A percentile compares a stretch with the other conserved stretches of the same genome.
Conservation (phyloP, 2,888 invertebrate species). For the Limenitis camilla region DNA sequence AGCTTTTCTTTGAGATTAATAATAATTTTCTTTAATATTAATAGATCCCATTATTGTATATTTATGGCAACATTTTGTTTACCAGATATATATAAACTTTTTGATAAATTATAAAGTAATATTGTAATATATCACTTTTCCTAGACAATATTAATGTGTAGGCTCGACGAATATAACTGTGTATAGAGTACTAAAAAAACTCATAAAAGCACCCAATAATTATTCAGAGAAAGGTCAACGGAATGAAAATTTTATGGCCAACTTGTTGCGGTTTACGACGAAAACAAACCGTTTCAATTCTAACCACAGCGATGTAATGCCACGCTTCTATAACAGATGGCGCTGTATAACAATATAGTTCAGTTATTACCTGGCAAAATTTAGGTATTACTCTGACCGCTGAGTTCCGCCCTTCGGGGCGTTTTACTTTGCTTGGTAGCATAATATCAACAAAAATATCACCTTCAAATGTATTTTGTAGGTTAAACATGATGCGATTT, state of each 20-base stretch:
- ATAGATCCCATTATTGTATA: too few relatives aligned
- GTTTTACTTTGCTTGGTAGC: slow-evolving; percentile 34
- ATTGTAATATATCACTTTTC: too few relatives aligned
- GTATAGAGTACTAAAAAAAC: neutral
- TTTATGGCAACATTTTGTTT: too few relatives aligned
- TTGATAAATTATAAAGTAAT: too few relatives aligned
- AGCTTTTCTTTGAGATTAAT: too few relatives aligned
- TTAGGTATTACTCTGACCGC: slow-evolving; percentile 28
- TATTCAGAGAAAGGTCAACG: neutral
- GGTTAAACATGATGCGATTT: slow-evolving; percentile 70
- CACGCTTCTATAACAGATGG: slow-evolving; percentile 43
- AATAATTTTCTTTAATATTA: too few relatives aligned
- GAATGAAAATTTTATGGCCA: slow-evolving; percentile 1
- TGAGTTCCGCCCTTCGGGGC: slow-evolving; percentile 30
- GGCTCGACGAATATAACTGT: too few relatives aligned
- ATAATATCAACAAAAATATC: slow-evolving; percentile 74
- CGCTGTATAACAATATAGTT: slow-evolving; percentile 38
- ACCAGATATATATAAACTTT: too few relatives aligned
- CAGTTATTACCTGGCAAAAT: slow-evolving; percentile 50
- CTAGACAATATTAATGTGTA: too few relatives aligned
- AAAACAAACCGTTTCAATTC: slow-evolving; percentile 17
- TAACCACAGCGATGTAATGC: slow-evolving; percentile 10
- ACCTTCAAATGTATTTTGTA: slow-evolving; percentile 74
- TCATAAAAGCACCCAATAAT: neutral
- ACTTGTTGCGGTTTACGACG: slow-evolving; percentile 17